Base-by-base conservation (phyloP, 2,797 vertebrate species). In the Semotilus atromaculatus region DNA sequence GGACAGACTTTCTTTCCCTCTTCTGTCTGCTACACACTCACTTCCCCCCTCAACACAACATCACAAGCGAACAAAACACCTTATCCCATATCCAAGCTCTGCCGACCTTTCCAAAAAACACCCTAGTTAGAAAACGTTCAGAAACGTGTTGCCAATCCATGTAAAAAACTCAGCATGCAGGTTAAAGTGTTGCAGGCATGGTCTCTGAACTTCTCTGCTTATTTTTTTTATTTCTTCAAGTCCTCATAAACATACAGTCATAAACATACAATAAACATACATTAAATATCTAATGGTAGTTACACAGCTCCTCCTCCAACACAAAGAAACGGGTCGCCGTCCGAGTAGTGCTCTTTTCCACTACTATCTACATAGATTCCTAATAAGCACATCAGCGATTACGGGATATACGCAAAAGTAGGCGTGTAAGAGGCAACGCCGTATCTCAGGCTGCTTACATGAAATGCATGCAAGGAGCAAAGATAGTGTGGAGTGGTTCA, bases 381-480 rank as follows among this genome's bases (percentile, higher is more conserved):
- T 77, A 74, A 83, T 85, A 90, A 89, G 77, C 79, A 86, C 84
- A 45, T 43, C 72, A 85, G 67, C 85, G 74, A 85, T 62, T 85
- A 89, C 29, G 88, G 90, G 89, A 91, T 88, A 86, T 86, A 91
- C 76, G 86, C 40, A 85, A 48, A 18, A 86, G 91, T 89, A 91
- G 81, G 88, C 86, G 86, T 87, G 86, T 70, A 90, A 89, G 86
- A 89, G 91, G 90, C 91, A 86, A 89, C 87, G 86, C 86, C 92
- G 90, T 86, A 88, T 87, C 40, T 43, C 84, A 58, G 60, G 78
- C 86, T 78, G 51, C 80, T 88, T 40, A 91, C 89, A 89, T 89
- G 92, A 92, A 85, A 80, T 34, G 86, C 93, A 94, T 94, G 94
- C 94, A 91, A 91, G 91, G 91, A 89, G 89, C 88, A 83, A 73